Conservation (phyloP, 2,888 invertebrate genomes). For the Graphium colonna region DNA sequence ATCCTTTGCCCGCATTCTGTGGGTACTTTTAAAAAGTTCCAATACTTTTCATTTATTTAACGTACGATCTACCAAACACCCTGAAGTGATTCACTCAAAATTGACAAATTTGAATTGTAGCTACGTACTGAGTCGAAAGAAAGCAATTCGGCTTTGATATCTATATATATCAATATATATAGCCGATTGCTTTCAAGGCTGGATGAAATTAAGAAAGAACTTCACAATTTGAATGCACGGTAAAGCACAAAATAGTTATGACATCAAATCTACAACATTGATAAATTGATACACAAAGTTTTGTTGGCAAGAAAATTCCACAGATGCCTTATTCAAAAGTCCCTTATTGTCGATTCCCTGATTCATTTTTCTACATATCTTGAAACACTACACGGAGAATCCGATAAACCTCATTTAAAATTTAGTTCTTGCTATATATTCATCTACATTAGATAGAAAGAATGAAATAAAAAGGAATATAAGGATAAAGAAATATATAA, state of each 20-base stretch:
- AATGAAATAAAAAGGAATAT: no score
- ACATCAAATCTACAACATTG: no score
- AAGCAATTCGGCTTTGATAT: no score
- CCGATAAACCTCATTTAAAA: not conserved
- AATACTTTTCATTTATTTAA: not conserved
- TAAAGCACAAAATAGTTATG: no score
- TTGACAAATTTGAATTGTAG: no score
- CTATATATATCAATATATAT: not conserved
- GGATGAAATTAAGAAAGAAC: not conserved
- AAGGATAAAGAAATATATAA: no score
- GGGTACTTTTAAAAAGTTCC: not conserved
- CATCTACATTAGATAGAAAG: no score
- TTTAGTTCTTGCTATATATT: no score
- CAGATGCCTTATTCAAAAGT: conserved; percentile 16
- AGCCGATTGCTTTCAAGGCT: not conserved
- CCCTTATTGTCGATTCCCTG: conserved; percentile 62
- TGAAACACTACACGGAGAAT: conserved; percentile 13
- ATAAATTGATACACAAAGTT: no score
- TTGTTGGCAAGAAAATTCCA: no score
- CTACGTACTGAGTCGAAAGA: no score
- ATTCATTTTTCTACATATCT: conserved; percentile 32
- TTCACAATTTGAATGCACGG: no score
- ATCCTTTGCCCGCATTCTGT: conserved; percentile 6
- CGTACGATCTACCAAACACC: not conserved
- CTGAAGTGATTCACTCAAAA: not conserved